Percentiles rank a stretch among this genome's conserved stretches.
Conservation (phyloP, 1,140 invertebrate genomes). For the Vanessa atalanta region DNA sequence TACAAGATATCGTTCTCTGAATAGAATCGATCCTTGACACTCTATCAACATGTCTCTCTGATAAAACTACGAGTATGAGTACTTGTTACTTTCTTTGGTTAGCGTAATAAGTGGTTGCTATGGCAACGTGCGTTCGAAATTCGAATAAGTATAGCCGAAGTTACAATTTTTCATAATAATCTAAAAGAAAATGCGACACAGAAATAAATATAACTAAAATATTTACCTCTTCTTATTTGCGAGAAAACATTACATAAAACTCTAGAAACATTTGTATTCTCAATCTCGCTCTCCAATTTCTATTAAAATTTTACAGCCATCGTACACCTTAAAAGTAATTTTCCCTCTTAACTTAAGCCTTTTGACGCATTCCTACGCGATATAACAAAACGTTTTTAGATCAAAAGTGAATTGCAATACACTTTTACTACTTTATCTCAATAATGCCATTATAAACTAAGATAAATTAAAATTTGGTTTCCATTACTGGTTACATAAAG, state of each 20-base stretch:
- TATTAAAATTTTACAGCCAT: background rate
- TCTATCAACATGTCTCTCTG: conserved; percentile 53
- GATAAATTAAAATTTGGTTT: background rate
- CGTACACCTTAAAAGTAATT: background rate
- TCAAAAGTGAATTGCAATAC: background rate
- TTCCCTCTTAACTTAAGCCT: background rate
- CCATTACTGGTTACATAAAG: background rate
- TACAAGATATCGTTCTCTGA: conserved; percentile 59
- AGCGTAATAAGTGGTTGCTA: too few relatives aligned
- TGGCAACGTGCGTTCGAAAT: too few relatives aligned
- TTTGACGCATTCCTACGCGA: background rate
- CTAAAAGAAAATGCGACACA: too few relatives aligned
- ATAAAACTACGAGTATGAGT: conserved; percentile 42
- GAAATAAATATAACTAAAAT: too few relatives aligned
- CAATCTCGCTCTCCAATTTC: background rate
- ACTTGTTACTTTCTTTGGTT: conserved; percentile 1
- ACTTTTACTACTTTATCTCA: background rate
- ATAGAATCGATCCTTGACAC: conserved; percentile 57
- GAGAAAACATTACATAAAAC: too few relatives aligned
- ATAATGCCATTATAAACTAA: background rate
- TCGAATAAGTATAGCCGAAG: too few relatives aligned
- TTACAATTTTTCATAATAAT: too few relatives aligned
- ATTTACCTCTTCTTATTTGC: too few relatives aligned
- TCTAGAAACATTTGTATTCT: too few relatives aligned
- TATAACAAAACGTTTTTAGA: conserved; percentile 9